Evolutionary conservation across 2,113 vertebrate genomes (phyloP).

Genomic region (Sinocyclocheilus anshuiensis): DNA sequence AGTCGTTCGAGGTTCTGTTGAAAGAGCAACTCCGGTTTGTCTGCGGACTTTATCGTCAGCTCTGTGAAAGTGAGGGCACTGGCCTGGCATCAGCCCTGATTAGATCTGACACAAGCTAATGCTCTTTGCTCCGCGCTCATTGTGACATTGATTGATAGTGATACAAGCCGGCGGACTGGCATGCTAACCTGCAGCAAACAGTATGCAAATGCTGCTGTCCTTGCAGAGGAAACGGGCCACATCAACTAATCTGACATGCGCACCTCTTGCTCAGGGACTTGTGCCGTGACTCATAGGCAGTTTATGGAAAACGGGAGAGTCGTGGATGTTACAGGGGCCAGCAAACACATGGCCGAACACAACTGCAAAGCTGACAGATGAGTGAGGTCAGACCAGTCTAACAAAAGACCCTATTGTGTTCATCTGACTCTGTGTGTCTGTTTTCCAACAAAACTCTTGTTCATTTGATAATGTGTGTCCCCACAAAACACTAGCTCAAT

Average conservation of each 20-base stretch:
- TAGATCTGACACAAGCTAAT: conserved; percentile 50
- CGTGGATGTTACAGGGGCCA: background rate
- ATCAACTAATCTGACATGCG: conserved; percentile 25
- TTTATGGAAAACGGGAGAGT: background rate
- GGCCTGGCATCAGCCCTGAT: conserved; percentile 45
- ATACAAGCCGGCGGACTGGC: conserved; percentile 34
- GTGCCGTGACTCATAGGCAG: background rate
- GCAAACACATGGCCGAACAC: background rate
- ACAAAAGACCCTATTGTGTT: background rate
- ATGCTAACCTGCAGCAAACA: conserved; percentile 41
- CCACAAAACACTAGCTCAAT: background rate
- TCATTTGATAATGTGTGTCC: background rate
- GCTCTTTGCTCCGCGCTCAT: conserved; percentile 49
- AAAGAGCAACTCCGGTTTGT: conserved; percentile 4
- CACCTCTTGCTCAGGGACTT: conserved; percentile 10
- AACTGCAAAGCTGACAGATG: conserved; percentile 13
- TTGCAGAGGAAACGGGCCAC: background rate
- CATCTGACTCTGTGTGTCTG: conserved; percentile 1
- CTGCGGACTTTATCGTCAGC: conserved; percentile 15
- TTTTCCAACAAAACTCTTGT: background rate
- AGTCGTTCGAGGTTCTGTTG: background rate
- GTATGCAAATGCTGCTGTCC: conserved; percentile 11
- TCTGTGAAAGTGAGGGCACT: conserved; percentile 31
- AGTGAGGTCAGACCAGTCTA: background rate
- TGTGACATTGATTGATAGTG: conserved; percentile 54